A percentile compares a stretch with the other conserved stretches of the same genome.
Evolutionary conservation across 1,140 invertebrate species (phyloP).

Genomic region (Wiebesia pumilae): DNA sequence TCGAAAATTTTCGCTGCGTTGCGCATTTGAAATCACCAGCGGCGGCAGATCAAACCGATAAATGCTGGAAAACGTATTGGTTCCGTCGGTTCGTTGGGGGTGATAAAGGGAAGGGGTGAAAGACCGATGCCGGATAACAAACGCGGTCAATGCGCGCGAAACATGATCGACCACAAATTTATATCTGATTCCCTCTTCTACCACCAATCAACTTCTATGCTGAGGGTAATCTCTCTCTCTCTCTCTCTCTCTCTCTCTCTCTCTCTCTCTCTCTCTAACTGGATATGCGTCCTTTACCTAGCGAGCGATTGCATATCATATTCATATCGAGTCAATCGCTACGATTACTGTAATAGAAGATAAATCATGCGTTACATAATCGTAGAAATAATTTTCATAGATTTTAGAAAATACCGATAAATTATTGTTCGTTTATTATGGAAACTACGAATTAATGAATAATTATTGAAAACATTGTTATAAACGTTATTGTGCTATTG

Average conservation of each 20-base stretch:
- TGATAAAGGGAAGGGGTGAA: background rate
- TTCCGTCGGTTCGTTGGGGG: background rate
- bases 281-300: conserved; percentile 56
- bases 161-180: conserved; percentile 68
- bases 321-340: conserved; percentile 22
- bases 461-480: too few relatives aligned
- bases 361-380: conserved; percentile 24
- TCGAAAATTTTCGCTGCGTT: conserved; percentile 26
- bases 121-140: conserved; percentile 59
- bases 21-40: background rate
- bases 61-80: conserved; percentile 41
- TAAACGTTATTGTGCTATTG: too few relatives aligned
- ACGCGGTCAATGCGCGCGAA: conserved; percentile 61
- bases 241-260: conserved; percentile 41
- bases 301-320: conserved; percentile 15
- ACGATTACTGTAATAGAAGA: conserved; percentile 31
- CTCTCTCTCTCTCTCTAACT: conserved; percentile 51
- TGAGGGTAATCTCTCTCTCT: background rate
- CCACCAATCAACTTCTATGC: conserved; percentile 47
- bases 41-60: conserved; percentile 33
- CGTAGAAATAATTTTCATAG: background rate
- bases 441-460: too few relatives aligned
- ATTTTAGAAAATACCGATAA: background rate
- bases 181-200: conserved; percentile 66
- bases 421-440: too few relatives aligned